Evolutionary conservation across 1,140 invertebrate species (phyloP).

Genomic region (Drosophila albomicans): DNA sequence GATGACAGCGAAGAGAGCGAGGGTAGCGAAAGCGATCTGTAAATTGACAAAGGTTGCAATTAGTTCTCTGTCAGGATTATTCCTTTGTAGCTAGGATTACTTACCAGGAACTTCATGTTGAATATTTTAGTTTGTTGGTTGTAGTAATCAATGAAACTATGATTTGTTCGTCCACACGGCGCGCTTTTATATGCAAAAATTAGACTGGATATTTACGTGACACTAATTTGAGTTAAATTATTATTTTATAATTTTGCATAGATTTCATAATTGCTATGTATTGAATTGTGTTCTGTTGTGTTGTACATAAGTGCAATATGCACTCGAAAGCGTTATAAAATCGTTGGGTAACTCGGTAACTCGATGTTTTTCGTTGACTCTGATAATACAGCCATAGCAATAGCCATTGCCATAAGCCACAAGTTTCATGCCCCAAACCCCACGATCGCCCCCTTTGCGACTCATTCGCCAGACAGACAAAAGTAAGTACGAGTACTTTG

Average conservation of each 20-base stretch:
- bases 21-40: constrained; percentile 56
- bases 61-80: background rate
- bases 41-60: constrained; percentile 12
- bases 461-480: constrained; percentile 4
- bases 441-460: too few species aligned
- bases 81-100: constrained; percentile 35
- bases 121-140: constrained; percentile 72
- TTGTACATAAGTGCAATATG: constrained; percentile 27
- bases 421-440: background rate
- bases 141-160: constrained; percentile 81
- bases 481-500: constrained; percentile 30
- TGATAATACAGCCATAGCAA: constrained; percentile 18
- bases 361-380: constrained; percentile 49
- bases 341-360: constrained; percentile 72
- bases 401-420: background rate
- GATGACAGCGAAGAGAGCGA: constrained; percentile 65
- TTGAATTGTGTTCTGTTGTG: constrained; percentile 25
- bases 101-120: constrained; percentile 82
- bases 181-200: constrained; percentile 69
- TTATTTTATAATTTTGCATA: constrained; percentile 44
- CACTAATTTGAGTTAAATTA: constrained; percentile 32
- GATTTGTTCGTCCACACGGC: constrained; percentile 46
- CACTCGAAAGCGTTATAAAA: constrained; percentile 66
- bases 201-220: constrained; percentile 71
- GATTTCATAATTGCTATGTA: constrained; percentile 61